Base-by-base conservation (phyloP, 2,797 vertebrate species). In the Myotis findleyi region DNA sequence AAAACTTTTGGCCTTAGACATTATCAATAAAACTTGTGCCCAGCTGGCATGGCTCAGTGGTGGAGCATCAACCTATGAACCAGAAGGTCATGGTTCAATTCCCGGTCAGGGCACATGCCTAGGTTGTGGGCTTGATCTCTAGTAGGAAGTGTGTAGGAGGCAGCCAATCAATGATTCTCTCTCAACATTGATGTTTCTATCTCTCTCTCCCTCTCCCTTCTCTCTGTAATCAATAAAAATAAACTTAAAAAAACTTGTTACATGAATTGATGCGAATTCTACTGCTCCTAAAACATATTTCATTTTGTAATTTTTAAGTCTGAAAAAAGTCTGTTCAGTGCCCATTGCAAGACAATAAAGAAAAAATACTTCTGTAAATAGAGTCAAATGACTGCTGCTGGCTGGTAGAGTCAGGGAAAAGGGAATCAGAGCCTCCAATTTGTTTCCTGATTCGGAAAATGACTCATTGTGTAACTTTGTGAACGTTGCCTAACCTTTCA, bases 361-460 rank as follows among this genome's bases (percentile, higher is more conserved):
- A 87, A 97, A 94, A 94, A 85, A 23, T 5, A 23, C 68, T 84
- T 89, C 30, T 44, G 66, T 79, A 89, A 94, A 96, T 75, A 75
- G 83, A 55, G 73, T 77, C 59, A 71, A 95, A 44, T 87, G 76
- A 72, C 73, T 87, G 38, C 75, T 85, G 17, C 84, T 5, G 17
- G 87, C 84, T 87, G 72, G 38, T 57, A 68, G 85, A 88, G 93
- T 91, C 73, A 75, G 87, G 87, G 92, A 93, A 91, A 96, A 97
- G 95, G 83, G 86, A 91, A 96, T 95, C 47, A 36, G 33, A 94
- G 36, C n/a, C 87, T 66, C 55, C 21, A 49, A 69, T 71, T 87
- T 79, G 95, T 93, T 97, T 97, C 96, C 96, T 96, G 95, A 95
- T 93, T 96, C 95, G 97, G 82, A 97, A 96, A 92, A 68, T 97